Evolutionary conservation across 2,113 vertebrate species (phyloP), one percentile per base, ranked within the genome.

Genomic region (Ceyx melanurus): DNA sequence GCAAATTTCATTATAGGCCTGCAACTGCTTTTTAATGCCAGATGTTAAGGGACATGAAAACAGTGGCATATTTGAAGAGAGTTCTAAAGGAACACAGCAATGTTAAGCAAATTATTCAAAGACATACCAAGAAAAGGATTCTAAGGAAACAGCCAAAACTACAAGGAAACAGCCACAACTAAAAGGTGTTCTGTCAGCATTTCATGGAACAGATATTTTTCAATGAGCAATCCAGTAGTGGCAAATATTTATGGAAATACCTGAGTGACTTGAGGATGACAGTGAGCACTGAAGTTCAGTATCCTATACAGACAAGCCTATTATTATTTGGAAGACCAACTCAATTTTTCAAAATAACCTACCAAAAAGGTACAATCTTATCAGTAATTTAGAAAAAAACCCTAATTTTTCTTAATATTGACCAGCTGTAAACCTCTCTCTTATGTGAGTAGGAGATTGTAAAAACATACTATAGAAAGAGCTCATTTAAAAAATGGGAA

Each of bases 401-500:
- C 37, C 66, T 76, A 46, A 88, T 68, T 75, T 81, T 70, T 46
- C 76, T 66, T 93, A 92, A 93, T 64, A 51, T 15, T 77, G 79
- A 86, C 70, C 33, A 54, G 75, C 21, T 61, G 22, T 70, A 92
- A 94, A 90, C 20, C 8, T 78, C 78, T 85, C 72, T 28, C 9
- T 92, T 83, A 74, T 31, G 31, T 11, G 25, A 56, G 10, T 6
- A 85, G 42, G 29, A 54, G 60, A 56, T 81, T 37, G 62, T 88
- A 88, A 81, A 91, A 95, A 90, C 53, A 82, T 51, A 10, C 50
- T 58, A 48, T 13, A 94, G 82, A 74, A 88, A 93, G 51, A 77
- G 95, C 90, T 92, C 62, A 65, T 94, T 67, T 93, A 46, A 83
- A 93, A 93, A 94, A 82, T 57, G 66, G 81, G 88, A 92, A 94